Evolutionary conservation across 2,888 invertebrate species (phyloP).

Genomic region (Anodontia alba): DNA sequence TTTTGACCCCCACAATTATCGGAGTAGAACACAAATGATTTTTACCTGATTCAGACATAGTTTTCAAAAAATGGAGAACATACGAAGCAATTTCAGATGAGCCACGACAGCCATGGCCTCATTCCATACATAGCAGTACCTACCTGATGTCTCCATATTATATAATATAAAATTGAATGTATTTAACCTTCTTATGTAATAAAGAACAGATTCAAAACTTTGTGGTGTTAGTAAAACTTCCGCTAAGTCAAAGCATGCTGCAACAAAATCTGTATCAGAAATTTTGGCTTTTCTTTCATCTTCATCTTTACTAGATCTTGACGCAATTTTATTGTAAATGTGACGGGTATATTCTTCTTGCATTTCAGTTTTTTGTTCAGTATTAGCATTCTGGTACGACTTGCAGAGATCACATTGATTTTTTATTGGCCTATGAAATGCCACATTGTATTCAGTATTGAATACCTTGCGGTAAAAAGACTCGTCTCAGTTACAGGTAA

Average conservation of each 20-base stretch:
- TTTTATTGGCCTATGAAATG: constrained; percentile 20
- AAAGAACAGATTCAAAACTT: constrained; percentile 3
- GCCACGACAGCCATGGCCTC: constrained; percentile 19
- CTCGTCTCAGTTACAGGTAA: background rate
- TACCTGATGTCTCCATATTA: constrained; percentile 1
- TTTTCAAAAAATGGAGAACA: constrained; percentile 18
- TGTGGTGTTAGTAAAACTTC: constrained; percentile 23
- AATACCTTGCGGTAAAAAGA: constrained; percentile 6
- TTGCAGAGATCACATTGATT: constrained; percentile 18
- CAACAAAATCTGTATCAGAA: background rate
- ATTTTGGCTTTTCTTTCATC: background rate
- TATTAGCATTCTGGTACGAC: background rate
- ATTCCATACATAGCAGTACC: constrained; percentile 30
- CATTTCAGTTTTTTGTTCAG: background rate
- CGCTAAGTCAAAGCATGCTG: constrained; percentile 31
- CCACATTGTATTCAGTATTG: constrained; percentile 2
- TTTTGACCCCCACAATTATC: constrained; percentile 34
- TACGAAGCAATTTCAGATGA: constrained; percentile 33
- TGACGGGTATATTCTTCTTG: background rate
- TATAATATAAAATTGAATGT: constrained; percentile 27
- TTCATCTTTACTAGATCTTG: background rate
- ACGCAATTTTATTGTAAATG: background rate
- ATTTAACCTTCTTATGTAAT: constrained; percentile 21
- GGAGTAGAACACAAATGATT: constrained; percentile 17
- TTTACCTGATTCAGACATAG: background rate